Base-by-base conservation (phyloP, 2,113 vertebrate species). In the Grantiella picta region DNA sequence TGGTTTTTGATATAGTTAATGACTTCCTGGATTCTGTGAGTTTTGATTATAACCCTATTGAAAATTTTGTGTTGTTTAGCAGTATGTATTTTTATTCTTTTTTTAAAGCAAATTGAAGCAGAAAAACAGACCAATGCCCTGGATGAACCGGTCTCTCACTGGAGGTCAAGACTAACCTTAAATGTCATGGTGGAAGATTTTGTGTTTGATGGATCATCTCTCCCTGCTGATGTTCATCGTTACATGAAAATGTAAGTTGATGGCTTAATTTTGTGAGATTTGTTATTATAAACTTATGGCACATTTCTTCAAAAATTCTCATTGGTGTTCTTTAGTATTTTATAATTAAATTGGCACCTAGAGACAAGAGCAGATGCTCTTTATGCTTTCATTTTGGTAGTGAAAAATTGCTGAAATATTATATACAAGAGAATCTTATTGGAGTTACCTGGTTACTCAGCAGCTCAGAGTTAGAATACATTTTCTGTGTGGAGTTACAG, bases 161-260 rank as follows among this genome's bases (percentile, higher is more conserved):
- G 99, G 99, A 98, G 99, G n/a, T 98, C 99, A 9, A 98, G 98
- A 21, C 97, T 99, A 72, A 99, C 99, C 0, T 95, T 99, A 61
- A 99, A 99, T 59, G 95, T 99, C 23, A 99, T 99, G 96, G 96
- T 98, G 10, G 99, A 99, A 81, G 98, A 99, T 93, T 99, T 99
- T 76, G 82, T 98, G 76, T 99, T 99, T 12, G 99, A 99, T 64
- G 98, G 97, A 13, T 98, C 99, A n/a, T 98, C 98, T 28, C 97
- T 99, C 47, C 99, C 99, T 2, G 98, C 98, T 15, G 99, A 99
- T 23, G 99, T 99, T 83, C 99, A 99, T 60, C 98, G 99, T 94
- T 99, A 99, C 97, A 99, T 99, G 98, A 98, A 98, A 98, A 98
- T 99, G 99, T 99, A 85, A 92, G 98, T 94, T 0, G 0, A 7